Base-by-base conservation (phyloP, 1,140 invertebrate species). In the Drosophila kohkoa region DNA sequence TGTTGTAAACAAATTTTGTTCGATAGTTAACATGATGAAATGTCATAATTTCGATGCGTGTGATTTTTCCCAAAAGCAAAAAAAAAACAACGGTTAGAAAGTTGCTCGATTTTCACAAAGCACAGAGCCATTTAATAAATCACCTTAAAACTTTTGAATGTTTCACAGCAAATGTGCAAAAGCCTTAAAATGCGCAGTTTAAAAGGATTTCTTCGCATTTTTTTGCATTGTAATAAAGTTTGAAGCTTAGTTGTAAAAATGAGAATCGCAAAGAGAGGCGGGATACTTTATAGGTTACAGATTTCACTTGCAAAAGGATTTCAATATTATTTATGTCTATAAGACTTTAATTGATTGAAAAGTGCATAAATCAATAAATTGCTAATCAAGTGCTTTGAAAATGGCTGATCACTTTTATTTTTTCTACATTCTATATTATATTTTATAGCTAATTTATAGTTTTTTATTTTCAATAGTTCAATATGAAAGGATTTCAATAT, bases 1-100 rank as follows among this genome's bases (percentile, higher is more conserved):
- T 82, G 85, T 69, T 72, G 78, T 75, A 89, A 85, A 79, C 81
- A 89, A 89, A 85, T 88, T 85, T 81, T 55, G 35, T 16, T 80
- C 69, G 77, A 70, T 79, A 71, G 73, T 76, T 72, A 51, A 65
- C 54, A 60, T 74, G 85, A 81, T 89, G 77, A 83, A 89, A 70
- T 88, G 85, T 89, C 83, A 89, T 89, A 78, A 85, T 89, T 85
- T 89, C 13, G 32, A n/a, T 62, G 75, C 68, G 62, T 73, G 63
- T 73, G 55, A 66, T 65, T 72, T 64, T 45, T 59, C 15, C 49
- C 54, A 38, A 57, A 57, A 32, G 1, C 41, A 5, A 52, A 28
- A 43, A 54, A 25, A 25, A 4, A 25, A 25, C 20, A 25, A 25
- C 41, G 20, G 41, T 70, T 77, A 77, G 69, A 77, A 77, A 77